Evolutionary conservation across 1,140 invertebrate species (phyloP), one percentile per base, ranked within the genome.

Genomic region (Sitophilus oryzae): DNA sequence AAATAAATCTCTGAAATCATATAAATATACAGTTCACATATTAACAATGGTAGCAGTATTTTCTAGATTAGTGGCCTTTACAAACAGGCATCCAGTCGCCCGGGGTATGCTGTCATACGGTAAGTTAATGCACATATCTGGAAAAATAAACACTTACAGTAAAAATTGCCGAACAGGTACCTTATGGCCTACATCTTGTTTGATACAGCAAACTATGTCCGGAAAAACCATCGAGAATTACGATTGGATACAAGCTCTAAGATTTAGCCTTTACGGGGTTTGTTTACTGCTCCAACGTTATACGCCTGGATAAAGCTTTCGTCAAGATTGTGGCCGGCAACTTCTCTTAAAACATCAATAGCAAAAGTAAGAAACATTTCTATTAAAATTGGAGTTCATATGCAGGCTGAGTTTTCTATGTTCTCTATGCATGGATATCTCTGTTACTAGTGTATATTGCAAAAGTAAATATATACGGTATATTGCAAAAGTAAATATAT

Each of bases 81-180:
- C 65, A 5, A 69, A 59, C 22, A 59, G 70, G 61, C 72, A 78
- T 53, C 78, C 82, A 8, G 67, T 88, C 3, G 69, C 78, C 3
- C 67, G 80, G 37, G 88, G 88, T 3, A 86, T 88, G 78, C 70
- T 81, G 0, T 83, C 84, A 0, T 91, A 91, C 61, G 77, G 80
- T 0, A 62, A 85, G 0, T 81, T 86, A 46, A 15, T n/a, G n/a
- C n/a, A n/a, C n/a, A n/a, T n/a, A n/a, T n/a, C n/a, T n/a, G n/a
- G n/a, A n/a, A n/a, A n/a, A n/a, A n/a, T n/a, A n/a, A n/a, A 8
- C 30, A 34, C n/a, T 34, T 34, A n/a, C 6, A n/a, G n/a, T n/a
- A n/a, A n/a, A n/a, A n/a, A n/a, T n/a, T n/a, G n/a, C n/a, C n/a
- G n/a, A n/a, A 30, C 5, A 56, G 53, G 58, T 40, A 53, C 50